Evolutionary conservation across 2,113 vertebrate species (phyloP).

Genomic region (Rattus rattus): DNA sequence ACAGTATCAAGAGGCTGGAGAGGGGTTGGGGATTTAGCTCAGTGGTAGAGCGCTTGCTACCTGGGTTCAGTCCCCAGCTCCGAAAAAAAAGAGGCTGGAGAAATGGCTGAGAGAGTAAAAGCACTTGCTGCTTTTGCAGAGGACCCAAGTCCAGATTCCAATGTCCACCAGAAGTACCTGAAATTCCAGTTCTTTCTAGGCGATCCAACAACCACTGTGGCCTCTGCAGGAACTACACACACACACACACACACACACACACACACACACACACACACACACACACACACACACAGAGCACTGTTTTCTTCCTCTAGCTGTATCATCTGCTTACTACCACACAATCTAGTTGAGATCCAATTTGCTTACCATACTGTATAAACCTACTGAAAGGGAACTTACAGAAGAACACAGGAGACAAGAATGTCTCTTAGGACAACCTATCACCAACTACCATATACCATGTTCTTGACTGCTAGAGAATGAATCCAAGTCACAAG

Average conservation of each 20-base stretch:
- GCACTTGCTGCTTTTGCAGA: neutral
- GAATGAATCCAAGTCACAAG: neutral
- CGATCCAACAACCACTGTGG: neutral
- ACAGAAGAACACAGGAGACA: constrained; percentile 46
- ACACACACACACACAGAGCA: neutral
- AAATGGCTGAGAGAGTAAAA: neutral
- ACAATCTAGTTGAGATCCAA: neutral
- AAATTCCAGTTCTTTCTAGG: neutral
- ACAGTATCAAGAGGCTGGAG: neutral
- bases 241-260: too few species aligned
- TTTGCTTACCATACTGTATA: neutral
- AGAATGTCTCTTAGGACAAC: neutral
- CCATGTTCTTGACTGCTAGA: constrained; percentile 14
- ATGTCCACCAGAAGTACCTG: neutral
- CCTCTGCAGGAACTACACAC: too few species aligned
- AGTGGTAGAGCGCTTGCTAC: too few species aligned
- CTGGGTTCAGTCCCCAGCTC: too few species aligned
- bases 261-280: too few species aligned
- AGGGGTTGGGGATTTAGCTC: too few species aligned
- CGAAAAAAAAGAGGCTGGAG: neutral
- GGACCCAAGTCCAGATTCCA: neutral
- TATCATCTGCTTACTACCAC: neutral
- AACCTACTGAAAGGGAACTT: neutral
- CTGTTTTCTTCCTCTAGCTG: neutral
- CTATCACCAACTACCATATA: neutral